A percentile compares a stretch with the other conserved stretches of the same genome.
Conservation (phyloP, 2,888 invertebrate species). For the Tuberolachnus salignus region DNA sequence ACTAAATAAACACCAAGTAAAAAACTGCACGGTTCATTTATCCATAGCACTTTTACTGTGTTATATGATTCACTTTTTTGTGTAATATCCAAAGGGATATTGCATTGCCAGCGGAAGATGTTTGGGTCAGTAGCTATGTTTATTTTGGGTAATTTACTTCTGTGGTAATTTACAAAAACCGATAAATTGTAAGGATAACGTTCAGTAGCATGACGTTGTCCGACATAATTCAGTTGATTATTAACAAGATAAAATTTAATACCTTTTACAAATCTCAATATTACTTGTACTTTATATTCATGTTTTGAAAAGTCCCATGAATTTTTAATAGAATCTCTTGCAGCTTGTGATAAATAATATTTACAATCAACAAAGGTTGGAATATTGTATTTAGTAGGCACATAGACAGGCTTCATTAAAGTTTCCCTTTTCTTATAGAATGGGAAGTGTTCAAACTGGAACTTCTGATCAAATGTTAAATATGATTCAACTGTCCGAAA, state of each 20-base stretch:
- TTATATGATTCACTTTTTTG: slow-evolving; percentile 22
- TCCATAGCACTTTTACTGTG: slow-evolving; percentile 28
- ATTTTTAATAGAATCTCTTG: slow-evolving; percentile 36
- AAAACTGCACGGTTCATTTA: slow-evolving; percentile 20
- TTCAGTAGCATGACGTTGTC: slow-evolving; percentile 29
- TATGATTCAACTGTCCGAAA: too few species aligned
- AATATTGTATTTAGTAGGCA: background rate
- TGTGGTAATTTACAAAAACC: slow-evolving; percentile 34
- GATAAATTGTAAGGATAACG: slow-evolving; percentile 39
- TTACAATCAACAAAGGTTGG: slow-evolving; percentile 23
- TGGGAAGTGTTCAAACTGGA: slow-evolving; percentile 41
- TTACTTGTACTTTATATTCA: slow-evolving; percentile 51
- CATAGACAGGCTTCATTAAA: slow-evolving; percentile 22
- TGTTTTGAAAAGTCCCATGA: slow-evolving; percentile 38
- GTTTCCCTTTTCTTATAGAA: slow-evolving; percentile 25
- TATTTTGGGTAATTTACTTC: slow-evolving; percentile 33
- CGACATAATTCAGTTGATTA: too few species aligned
- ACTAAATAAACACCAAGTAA: slow-evolving; percentile 38
- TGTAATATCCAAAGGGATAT: slow-evolving; percentile 48
- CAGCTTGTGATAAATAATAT: slow-evolving; percentile 23
- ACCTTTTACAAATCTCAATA: slow-evolving; percentile 30
- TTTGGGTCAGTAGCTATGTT: slow-evolving; percentile 39
- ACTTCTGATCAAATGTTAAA: too few species aligned
- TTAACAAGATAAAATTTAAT: too few species aligned
- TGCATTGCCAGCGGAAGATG: slow-evolving; percentile 40